phyloP scores from a whole-genome alignment of 1,140 invertebrate genomes.

The Drosophila baimaii region DNA sequence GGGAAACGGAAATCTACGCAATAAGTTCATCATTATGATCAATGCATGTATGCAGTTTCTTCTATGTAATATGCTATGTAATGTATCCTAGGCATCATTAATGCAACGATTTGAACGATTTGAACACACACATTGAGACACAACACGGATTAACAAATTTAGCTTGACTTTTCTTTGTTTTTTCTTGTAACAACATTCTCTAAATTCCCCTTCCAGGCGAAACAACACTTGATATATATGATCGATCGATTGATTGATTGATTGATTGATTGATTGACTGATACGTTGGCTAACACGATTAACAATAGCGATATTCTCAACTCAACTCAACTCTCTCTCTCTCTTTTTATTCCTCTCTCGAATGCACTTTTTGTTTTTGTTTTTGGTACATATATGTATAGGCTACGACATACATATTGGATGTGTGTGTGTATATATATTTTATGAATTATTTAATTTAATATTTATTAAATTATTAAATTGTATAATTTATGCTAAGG shows the following conservation, averaged over 20 bases:
- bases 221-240: conserved; percentile 41
- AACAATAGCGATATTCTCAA: conserved; percentile 29
- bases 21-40: conserved; percentile 6
- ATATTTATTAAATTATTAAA: conserved; percentile 22
- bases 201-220: conserved; percentile 30
- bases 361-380: conserved; percentile 1
- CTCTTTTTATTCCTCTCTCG: neutral
- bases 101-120: conserved; percentile 57
- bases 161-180: conserved; percentile 23
- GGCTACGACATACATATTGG: conserved; percentile 32
- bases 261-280: conserved; percentile 22
- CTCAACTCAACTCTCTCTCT: conserved; percentile 9
- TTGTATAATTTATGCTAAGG: conserved; percentile 57
- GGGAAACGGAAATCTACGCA: conserved; percentile 2
- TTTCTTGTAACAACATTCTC: conserved; percentile 38
- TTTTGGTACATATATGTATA: conserved; percentile 46
- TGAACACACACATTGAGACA: conserved; percentile 53
- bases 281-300: conserved; percentile 8
- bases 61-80: conserved; percentile 36
- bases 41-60: conserved; percentile 29
- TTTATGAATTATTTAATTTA: conserved; percentile 7
- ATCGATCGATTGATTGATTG: conserved; percentile 44
- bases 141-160: conserved; percentile 63
- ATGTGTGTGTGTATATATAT: conserved; percentile 30
- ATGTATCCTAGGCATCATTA: conserved; percentile 48